Percentiles rank a stretch among this genome's conserved stretches.
phyloP scores from a whole-genome alignment of 2,797 vertebrate genomes.

The Anguilla anguilla region DNA sequence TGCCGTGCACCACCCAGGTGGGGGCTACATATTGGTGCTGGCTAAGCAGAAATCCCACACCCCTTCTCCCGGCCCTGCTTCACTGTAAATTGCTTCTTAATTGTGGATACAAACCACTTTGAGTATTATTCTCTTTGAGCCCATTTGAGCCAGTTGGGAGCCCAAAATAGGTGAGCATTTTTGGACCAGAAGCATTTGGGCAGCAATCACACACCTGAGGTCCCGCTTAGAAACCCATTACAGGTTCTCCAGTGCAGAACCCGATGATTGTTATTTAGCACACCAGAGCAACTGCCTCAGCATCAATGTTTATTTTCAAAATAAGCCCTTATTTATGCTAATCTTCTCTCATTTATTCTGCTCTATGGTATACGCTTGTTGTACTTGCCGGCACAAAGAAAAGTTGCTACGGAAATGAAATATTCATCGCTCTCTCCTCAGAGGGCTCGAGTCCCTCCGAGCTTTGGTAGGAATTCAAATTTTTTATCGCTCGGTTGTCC shows the following conservation, averaged over 20 bases:
- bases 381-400: background rate
- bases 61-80: too few species aligned
- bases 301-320: conserved; percentile 14
- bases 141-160: background rate
- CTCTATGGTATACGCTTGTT: background rate
- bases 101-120: background rate
- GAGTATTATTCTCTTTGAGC: background rate
- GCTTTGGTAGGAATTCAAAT: conserved; percentile 26
- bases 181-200: background rate
- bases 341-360: conserved; percentile 15
- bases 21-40: too few species aligned
- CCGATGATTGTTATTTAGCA: background rate
- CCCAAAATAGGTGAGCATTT: background rate
- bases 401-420: conserved; percentile 10
- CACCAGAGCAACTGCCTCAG: background rate
- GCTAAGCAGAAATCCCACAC: too few species aligned
- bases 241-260: background rate
- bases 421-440: conserved; percentile 24
- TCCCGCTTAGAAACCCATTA: background rate
- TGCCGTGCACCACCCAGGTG: too few species aligned
- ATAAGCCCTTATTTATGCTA: conserved; percentile 16
- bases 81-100: too few species aligned
- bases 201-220: background rate
- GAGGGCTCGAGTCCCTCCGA: conserved; percentile 41
- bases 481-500: background rate